Base-by-base conservation (phyloP, 2,113 vertebrate genomes). In the Pomatorhinus ruficollis region DNA sequence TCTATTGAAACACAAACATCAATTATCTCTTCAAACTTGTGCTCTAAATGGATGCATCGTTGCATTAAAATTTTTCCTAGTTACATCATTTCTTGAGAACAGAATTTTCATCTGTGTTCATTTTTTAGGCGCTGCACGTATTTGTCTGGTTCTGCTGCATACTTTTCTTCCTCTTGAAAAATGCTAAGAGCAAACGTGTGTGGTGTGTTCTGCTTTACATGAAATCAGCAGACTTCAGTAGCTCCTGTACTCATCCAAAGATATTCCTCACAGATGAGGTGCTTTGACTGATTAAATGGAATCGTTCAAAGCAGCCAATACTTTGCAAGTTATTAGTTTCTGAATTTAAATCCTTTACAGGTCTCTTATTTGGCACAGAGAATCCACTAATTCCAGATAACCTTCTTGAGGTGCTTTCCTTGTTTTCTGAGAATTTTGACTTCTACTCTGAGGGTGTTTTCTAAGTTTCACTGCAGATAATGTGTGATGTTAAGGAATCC, bases 81-180 rank as follows among this genome's bases (percentile, higher is more conserved):
- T 78, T 78, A 33, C 3, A 14, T 71, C 76, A 69, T 57, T 81
- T 77, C 54, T 71, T 7, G 22, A 77, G 33, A 89, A 31, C 6
- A 42, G 27, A 49, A 57, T 65, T 80, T 80, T 33, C 33, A 50
- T 50, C 42, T 52, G 12, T 49, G 40, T 27, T 89, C 42, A 35
- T 77, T 45, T 81, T 81, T 65, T 31, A 80, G 24, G 40, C 0
- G 0, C 39, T 60, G 54, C 64, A 77, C 1, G 0, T 56, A 31
- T 25, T 33, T 76, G 6, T 44, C 57, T 77, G 24, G 8, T 89
- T 80, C 23, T 49, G 25, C 54, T 53, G 69, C 77, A 61, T 15
- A 6, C 3, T 25, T 77, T 77, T 83, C 17, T 69, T 52, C 22
- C 28, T 53, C 54, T 39, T 59, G 70, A 81, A 81, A 94, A 87